Percentiles rank a stretch among this genome's conserved stretches.
Evolutionary conservation across 37 sponge, comb jelly and placozoan genomes (phyloP).

Genomic region (Cliona cf. orientalis): DNA sequence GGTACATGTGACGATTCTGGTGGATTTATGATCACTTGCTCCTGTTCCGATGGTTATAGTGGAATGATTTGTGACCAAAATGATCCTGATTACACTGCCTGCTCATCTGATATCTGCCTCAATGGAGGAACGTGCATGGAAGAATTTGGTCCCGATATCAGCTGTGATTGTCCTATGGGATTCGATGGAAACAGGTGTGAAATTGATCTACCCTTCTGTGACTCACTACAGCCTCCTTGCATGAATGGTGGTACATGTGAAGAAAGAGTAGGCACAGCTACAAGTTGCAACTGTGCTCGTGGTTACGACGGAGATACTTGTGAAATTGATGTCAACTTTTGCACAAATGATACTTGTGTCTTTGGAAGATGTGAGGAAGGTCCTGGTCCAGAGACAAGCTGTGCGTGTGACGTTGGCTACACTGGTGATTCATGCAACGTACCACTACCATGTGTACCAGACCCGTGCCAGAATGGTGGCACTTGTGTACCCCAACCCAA

Average conservation of each 20-base stretch:
- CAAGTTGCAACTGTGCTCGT: slow-evolving; percentile 45
- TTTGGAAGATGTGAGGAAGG: slow-evolving; percentile 60
- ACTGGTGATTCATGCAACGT: slow-evolving; percentile 48
- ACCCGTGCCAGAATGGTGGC: slow-evolving; percentile 59
- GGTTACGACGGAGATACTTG: slow-evolving; percentile 35
- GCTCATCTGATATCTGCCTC: slow-evolving; percentile 4
- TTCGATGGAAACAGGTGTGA: slow-evolving; percentile 42
- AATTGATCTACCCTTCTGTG: slow-evolving; percentile 12
- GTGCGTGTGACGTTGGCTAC: slow-evolving; percentile 48
- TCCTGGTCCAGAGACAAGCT: slow-evolving; percentile 10
- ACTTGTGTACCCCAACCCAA: slow-evolving; percentile 42
- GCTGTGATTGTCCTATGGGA: slow-evolving; percentile 48
- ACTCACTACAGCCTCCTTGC: too few species aligned
- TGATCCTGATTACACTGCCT: slow-evolving; percentile 6
- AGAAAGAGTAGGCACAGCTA: slow-evolving; percentile 20
- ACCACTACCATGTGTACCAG: slow-evolving; percentile 27
- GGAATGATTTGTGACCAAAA: slow-evolving; percentile 59
- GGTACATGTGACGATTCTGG: slow-evolving; percentile 32
- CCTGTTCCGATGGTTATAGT: slow-evolving; percentile 54
- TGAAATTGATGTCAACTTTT: not conserved
- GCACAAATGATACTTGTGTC: slow-evolving; percentile 39
- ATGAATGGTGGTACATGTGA: slow-evolving; percentile 66
- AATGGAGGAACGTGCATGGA: slow-evolving; percentile 79
- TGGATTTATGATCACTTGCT: slow-evolving; percentile 12
- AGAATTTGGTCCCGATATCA: slow-evolving; percentile 20